Evolutionary conservation across 2,888 invertebrate species (phyloP).

Genomic region (Heliconius cydno): DNA sequence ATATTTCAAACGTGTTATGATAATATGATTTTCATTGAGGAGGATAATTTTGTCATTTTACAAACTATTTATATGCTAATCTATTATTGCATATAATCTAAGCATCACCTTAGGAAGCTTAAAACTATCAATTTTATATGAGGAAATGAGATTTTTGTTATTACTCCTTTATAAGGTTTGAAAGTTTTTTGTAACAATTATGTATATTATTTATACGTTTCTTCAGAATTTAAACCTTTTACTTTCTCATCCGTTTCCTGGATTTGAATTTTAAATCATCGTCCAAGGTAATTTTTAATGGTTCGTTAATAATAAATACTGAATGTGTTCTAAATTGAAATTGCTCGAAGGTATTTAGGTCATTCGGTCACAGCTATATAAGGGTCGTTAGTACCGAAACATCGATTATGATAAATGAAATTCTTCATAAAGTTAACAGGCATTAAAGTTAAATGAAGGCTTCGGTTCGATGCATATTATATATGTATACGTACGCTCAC

Average conservation of each 20-base stretch:
- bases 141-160: slow-evolving; percentile 6
- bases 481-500: not conserved
- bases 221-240: slow-evolving; percentile 8
- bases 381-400: slow-evolving; percentile 41
- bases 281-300: slow-evolving; percentile 34
- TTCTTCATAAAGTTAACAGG: slow-evolving; percentile 36
- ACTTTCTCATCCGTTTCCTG: slow-evolving; percentile 27
- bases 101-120: slow-evolving; percentile 22
- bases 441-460: slow-evolving; percentile 31
- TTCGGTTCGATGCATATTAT: slow-evolving; percentile 9
- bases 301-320: slow-evolving; percentile 34
- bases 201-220: not conserved
- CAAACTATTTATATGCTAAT: slow-evolving; percentile 37
- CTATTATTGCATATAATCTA: slow-evolving; percentile 29
- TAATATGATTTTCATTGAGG: slow-evolving; percentile 40
- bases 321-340: slow-evolving; percentile 41
- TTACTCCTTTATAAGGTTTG: not conserved
- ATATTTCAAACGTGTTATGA: slow-evolving; percentile 44
- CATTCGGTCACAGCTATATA: slow-evolving; percentile 41
- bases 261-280: slow-evolving; percentile 32
- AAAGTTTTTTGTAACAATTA: not conserved
- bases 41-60: slow-evolving; percentile 30
- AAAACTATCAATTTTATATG: slow-evolving; percentile 14
- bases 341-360: slow-evolving; percentile 43
- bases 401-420: slow-evolving; percentile 46